phyloP scores from a whole-genome alignment of 2,888 invertebrate species.

The Nomada lathburiana region DNA sequence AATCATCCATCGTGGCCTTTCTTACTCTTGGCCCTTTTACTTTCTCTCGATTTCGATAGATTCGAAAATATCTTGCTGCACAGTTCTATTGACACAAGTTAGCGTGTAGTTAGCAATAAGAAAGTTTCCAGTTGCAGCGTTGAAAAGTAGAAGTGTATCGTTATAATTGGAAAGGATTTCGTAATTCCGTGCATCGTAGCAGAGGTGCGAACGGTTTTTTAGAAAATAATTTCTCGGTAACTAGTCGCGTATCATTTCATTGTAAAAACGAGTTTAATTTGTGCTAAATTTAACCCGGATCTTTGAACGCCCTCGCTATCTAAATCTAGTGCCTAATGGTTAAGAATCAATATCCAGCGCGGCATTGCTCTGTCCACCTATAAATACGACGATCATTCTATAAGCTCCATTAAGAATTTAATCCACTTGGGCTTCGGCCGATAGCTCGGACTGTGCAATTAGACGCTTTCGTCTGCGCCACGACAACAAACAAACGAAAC shows the following conservation, averaged over 20 bases:
- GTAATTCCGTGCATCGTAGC: background rate
- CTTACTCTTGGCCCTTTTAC: no score
- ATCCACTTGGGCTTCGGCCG: background rate
- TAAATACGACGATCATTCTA: background rate
- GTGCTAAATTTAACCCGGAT: background rate
- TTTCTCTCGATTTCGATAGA: no score
- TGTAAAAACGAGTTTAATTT: background rate
- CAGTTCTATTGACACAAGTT: no score
- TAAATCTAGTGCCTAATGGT: background rate
- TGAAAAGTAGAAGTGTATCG: conserved; percentile 6
- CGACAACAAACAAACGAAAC: conserved; percentile 1
- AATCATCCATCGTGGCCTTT: no score
- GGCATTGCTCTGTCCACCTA: background rate
- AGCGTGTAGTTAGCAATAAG: background rate
- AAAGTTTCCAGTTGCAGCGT: background rate
- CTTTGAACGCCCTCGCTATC: background rate
- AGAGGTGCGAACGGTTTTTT: background rate
- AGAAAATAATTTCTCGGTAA: background rate
- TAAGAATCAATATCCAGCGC: background rate
- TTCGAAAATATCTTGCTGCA: no score
- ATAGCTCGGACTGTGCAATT: background rate
- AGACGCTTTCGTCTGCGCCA: background rate
- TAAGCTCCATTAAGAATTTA: background rate
- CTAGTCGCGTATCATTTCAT: background rate
- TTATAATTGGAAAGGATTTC: background rate